phyloP scores from a whole-genome alignment of 2,113 vertebrate genomes.

The Cynoglossus semilaevis region DNA sequence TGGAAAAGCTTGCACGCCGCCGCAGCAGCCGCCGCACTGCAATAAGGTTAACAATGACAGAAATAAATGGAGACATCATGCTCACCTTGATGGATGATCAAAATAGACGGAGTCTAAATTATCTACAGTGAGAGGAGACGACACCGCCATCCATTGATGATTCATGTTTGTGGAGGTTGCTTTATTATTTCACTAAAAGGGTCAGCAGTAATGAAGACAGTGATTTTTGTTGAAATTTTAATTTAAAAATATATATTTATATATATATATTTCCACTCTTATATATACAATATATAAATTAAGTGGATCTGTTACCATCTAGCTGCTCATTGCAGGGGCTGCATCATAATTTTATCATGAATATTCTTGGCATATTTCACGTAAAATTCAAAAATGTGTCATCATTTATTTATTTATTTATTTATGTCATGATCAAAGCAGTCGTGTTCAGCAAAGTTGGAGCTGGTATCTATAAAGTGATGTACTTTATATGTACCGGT shows the following conservation, averaged over 20 bases:
- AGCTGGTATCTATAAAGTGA: not conserved
- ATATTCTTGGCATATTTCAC: too few species aligned
- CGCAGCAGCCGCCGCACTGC: too few species aligned
- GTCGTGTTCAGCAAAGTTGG: too few species aligned
- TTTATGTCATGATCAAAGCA: too few species aligned
- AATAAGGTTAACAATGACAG: conserved; percentile 43
- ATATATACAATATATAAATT: too few species aligned
- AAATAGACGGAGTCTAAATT: conserved; percentile 50
- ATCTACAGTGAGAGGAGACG: conserved; percentile 35
- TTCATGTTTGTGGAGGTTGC: conserved; percentile 14
- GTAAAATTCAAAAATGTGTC: too few species aligned
- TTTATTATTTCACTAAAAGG: conserved; percentile 40
- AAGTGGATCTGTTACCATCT: too few species aligned
- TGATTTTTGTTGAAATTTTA: conserved; percentile 50
- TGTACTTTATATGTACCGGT: not conserved
- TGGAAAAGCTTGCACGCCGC: conserved; percentile 25
- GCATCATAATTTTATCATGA: too few species aligned
- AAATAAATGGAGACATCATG: conserved; percentile 50
- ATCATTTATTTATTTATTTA: too few species aligned
- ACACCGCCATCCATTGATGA: not conserved
- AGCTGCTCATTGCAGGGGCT: too few species aligned
- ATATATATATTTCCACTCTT: too few species aligned
- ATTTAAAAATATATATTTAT: too few species aligned
- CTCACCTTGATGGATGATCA: conserved; percentile 56
- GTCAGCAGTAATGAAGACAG: conserved; percentile 52